Evolutionary conservation across 23 tunicate species (phyloP).

Genomic region (Ascidia mentula): DNA sequence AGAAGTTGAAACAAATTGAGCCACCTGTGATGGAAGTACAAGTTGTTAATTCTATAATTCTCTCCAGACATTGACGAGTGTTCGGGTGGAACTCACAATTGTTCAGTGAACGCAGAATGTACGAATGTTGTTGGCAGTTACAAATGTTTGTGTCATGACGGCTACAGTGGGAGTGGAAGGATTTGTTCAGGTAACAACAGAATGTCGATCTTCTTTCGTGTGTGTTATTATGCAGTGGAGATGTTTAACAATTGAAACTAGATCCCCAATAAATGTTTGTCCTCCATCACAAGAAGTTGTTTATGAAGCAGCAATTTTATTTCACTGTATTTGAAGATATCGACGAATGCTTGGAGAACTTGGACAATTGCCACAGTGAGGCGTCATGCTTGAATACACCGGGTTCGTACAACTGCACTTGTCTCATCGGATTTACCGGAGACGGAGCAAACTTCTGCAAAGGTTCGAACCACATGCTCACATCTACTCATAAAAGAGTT

Average conservation of each 20-base stretch:
- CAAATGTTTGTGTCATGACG: slow-evolving; percentile 42
- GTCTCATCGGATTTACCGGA: slow-evolving; percentile 38
- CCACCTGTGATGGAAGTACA: too few species aligned
- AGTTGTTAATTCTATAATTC: too few species aligned
- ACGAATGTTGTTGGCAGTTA: slow-evolving; percentile 22
- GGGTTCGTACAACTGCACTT: slow-evolving; percentile 40
- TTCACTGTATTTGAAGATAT: slow-evolving; percentile 1
- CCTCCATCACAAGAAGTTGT: too few species aligned
- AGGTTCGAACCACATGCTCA: too few species aligned
- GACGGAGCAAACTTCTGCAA: slow-evolving; percentile 18
- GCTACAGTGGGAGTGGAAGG: slow-evolving; percentile 36
- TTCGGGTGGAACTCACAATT: slow-evolving; percentile 19
- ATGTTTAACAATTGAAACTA: background rate
- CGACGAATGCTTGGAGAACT: slow-evolving; percentile 19
- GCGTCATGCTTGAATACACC: slow-evolving; percentile 39
- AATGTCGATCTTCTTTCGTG: too few species aligned
- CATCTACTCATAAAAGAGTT: too few species aligned
- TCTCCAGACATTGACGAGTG: slow-evolving; percentile 68
- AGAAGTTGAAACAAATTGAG: too few species aligned
- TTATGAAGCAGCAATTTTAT: too few species aligned
- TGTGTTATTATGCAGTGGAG: background rate
- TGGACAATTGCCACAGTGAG: background rate
- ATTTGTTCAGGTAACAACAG: slow-evolving; percentile 29
- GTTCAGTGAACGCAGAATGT: slow-evolving; percentile 46
- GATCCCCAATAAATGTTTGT: too few species aligned